Base-by-base conservation (phyloP, 2,113 vertebrate genomes). In the Taxidea taxus region DNA sequence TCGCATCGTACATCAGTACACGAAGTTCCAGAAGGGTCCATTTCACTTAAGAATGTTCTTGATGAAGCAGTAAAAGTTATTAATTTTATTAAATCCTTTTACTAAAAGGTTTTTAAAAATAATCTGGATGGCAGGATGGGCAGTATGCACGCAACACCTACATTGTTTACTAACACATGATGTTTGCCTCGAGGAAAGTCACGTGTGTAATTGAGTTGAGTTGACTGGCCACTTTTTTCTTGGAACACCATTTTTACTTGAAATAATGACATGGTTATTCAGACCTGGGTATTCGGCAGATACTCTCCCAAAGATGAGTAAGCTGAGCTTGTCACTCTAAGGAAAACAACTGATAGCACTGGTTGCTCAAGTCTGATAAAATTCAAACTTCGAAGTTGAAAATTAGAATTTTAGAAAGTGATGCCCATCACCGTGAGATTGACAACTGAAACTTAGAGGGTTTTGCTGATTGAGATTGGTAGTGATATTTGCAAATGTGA, bases 331-430 rank as follows among this genome's bases (percentile, higher is more conserved):
- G 68, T 62, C 16, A 42, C n/a, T 90, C 2, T 21, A 64, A 72
- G 85, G 51, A 85, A 80, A 56, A 62, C 34, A 68, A 23, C 29
- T 62, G 34, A 62, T 2, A 66, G 7, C 39, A 11, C 47, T 74
- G 81, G 34, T 93, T 86, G 62, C 51, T n/a, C 77, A 75, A 78
- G 1, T 68, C 31, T 84, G 78, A 77, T 51, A 68, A 90, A 92
- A 42, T 44, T 70, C 70, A n/a, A 70, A 68, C 68, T 70, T 78
- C 68, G 20, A 77, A 42, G 15, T 70, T 78, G 47, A 84, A 90
- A 93, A 92, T 25, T 82, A 74, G 66, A 74, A 91, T 72, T 90
- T 77, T 97, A n/a, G 49, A 77, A 93, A 77, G 31, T 14, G 82
- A 54, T 9, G 16, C 42, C 12, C 27, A 11, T 93, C 37, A 31